Percentiles rank a stretch among this genome's conserved stretches.
phyloP scores from a whole-genome alignment of 2,888 invertebrate genomes.

The Oligia latruncula region DNA sequence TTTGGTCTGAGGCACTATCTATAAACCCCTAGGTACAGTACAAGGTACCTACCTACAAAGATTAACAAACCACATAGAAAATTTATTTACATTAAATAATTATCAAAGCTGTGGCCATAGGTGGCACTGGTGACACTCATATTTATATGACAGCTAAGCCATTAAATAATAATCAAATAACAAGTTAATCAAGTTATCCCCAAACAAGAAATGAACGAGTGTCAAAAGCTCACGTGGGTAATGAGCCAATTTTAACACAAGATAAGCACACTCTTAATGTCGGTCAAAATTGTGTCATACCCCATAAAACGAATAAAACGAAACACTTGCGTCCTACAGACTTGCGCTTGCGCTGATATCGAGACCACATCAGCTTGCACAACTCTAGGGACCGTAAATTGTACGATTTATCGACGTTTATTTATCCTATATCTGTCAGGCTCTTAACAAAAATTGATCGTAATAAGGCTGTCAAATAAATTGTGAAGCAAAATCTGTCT shows the following conservation, averaged over 20 bases:
- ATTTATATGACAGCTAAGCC: neutral
- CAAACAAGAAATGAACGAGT: constrained; percentile 5
- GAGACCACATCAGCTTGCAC: constrained; percentile 56
- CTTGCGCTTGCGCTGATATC: constrained; percentile 36
- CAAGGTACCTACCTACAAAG: neutral
- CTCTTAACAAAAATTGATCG: constrained; percentile 33
- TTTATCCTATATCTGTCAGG: constrained; percentile 48
- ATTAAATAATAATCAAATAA: constrained; percentile 28
- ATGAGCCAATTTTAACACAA: constrained; percentile 40
- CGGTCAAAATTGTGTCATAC: constrained; percentile 45
- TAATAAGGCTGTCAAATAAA: constrained; percentile 30
- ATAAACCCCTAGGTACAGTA: too few species aligned
- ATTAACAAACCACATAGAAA: constrained; percentile 2
- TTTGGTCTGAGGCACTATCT: too few species aligned
- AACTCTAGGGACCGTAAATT: constrained; percentile 50
- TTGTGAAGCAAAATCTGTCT: constrained; percentile 21
- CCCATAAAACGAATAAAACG: constrained; percentile 57
- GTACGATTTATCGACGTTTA: constrained; percentile 51
- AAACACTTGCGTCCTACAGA: constrained; percentile 52
- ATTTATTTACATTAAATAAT: neutral
- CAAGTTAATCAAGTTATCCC: constrained; percentile 7
- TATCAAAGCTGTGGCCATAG: neutral
- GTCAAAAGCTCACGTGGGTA: constrained; percentile 40
- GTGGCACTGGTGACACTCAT: neutral
- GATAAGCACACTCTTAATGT: constrained; percentile 40